Conservation (phyloP, 2,113 vertebrate species). For the Dicrurus megarhynchus region DNA sequence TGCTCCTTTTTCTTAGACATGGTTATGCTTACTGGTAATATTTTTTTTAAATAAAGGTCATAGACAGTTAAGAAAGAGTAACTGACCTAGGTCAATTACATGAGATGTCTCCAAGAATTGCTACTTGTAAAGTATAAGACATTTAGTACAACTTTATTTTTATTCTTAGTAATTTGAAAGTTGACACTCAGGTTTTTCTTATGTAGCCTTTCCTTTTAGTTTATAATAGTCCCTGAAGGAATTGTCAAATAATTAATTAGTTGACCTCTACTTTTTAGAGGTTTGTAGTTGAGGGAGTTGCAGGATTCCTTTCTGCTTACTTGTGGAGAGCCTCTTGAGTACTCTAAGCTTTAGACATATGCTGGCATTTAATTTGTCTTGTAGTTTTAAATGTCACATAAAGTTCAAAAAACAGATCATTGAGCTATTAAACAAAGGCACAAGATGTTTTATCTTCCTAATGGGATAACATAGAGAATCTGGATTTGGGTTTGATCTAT, state of each 20-base stretch:
- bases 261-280: conserved; percentile 73
- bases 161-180: conserved; percentile 69
- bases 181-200: conserved; percentile 62
- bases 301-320: conserved; percentile 86
- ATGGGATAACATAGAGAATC: conserved; percentile 91
- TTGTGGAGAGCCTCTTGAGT: conserved; percentile 80
- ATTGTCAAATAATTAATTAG: conserved; percentile 92
- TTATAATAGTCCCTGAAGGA: conserved; percentile 86
- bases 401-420: conserved; percentile 96
- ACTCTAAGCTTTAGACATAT: conserved; percentile 86
- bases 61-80: conserved; percentile 2
- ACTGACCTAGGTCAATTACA: conserved; percentile 22
- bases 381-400: conserved; percentile 87
- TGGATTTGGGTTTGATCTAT: conserved; percentile 86
- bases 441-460: conserved; percentile 94
- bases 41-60: not conserved
- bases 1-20: not conserved
- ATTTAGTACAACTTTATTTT: conserved; percentile 61
- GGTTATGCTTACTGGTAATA: not conserved
- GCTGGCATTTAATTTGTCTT: conserved; percentile 92
- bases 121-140: conserved; percentile 38
- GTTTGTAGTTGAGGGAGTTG: conserved; percentile 83
- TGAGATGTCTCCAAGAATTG: not conserved
- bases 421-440: conserved; percentile 85
- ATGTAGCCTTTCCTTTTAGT: conserved; percentile 65